phyloP scores from a whole-genome alignment of 2,888 invertebrate species.

The Tinea trinotella region DNA sequence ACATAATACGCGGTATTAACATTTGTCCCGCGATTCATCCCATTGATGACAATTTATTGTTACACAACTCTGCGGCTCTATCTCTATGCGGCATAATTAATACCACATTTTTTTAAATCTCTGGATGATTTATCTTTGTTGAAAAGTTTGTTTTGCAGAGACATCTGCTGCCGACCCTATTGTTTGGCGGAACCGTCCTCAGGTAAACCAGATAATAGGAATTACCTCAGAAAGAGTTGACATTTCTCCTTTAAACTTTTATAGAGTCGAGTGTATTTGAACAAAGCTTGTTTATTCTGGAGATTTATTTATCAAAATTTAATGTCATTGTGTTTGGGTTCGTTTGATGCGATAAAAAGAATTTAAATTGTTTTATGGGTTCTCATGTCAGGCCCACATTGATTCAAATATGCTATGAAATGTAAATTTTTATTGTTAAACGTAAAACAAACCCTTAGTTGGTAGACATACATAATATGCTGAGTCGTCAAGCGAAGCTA shows the following conservation, averaged over 20 bases:
- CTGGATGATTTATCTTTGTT: constrained; percentile 53
- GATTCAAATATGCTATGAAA: constrained; percentile 1
- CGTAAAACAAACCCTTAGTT: constrained; percentile 13
- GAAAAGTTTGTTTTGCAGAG: constrained; percentile 65
- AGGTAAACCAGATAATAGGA: constrained; percentile 64
- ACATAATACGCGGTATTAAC: constrained; percentile 67
- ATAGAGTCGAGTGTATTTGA: constrained; percentile 54
- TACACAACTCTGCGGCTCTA: constrained; percentile 36
- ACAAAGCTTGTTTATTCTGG: constrained; percentile 55
- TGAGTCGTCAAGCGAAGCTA: constrained; percentile 20
- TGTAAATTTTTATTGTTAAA: constrained; percentile 4
- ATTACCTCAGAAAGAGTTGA: constrained; percentile 65
- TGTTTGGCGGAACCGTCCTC: constrained; percentile 51
- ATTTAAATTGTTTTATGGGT: neutral
- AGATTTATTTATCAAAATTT: constrained; percentile 24
- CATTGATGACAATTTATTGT: constrained; percentile 70
- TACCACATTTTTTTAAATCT: constrained; percentile 41
- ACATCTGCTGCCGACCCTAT: constrained; percentile 60
- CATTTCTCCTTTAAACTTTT: constrained; percentile 57
- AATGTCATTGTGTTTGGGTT: neutral
- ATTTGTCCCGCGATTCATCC: constrained; percentile 63
- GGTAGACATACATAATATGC: constrained; percentile 8
- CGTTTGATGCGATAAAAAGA: constrained; percentile 2
- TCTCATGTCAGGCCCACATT: constrained; percentile 1
- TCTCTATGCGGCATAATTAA: constrained; percentile 42